A percentile compares a stretch with the other conserved stretches of the same genome.
Conservation (phyloP, 2,888 invertebrate species). For the Lydus trimaculatus region DNA sequence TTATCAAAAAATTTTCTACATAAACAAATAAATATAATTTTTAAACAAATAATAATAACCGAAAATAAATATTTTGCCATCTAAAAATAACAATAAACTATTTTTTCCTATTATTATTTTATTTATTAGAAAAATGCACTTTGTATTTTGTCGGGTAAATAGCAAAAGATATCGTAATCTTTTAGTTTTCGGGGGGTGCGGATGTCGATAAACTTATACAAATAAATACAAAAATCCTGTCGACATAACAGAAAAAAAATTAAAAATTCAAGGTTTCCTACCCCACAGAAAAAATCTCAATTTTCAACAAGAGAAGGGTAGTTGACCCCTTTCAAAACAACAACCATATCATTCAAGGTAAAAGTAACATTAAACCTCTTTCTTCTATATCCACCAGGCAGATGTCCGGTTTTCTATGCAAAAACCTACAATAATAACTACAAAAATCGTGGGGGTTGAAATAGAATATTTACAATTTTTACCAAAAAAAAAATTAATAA, state of each 20-base stretch:
- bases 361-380: slow-evolving; percentile 47
- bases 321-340: slow-evolving; percentile 28
- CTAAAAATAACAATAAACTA: slow-evolving; percentile 56
- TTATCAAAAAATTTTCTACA: neutral
- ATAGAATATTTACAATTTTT: neutral
- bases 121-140: slow-evolving; percentile 45
- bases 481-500: slow-evolving; percentile 2
- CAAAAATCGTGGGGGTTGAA: neutral
- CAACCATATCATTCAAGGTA: slow-evolving; percentile 41
- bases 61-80: slow-evolving; percentile 53
- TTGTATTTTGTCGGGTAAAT: slow-evolving; percentile 57
- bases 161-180: slow-evolving; percentile 48
- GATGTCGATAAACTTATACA: slow-evolving; percentile 51
- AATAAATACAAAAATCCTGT: slow-evolving; percentile 29
- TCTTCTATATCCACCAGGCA: slow-evolving; percentile 34
- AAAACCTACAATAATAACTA: slow-evolving; percentile 11
- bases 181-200: slow-evolving; percentile 44
- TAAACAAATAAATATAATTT: slow-evolving; percentile 23
- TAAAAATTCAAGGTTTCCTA: neutral
- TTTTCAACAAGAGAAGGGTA: slow-evolving; percentile 27
- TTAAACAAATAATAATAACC: slow-evolving; percentile 51
- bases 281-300: slow-evolving; percentile 4
- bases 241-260: slow-evolving; percentile 13
- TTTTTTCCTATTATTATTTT: slow-evolving; percentile 48
- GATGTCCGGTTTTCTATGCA: slow-evolving; percentile 36